Conservation (phyloP, 2,888 invertebrate species). For the Schizotus pectinicornis region DNA sequence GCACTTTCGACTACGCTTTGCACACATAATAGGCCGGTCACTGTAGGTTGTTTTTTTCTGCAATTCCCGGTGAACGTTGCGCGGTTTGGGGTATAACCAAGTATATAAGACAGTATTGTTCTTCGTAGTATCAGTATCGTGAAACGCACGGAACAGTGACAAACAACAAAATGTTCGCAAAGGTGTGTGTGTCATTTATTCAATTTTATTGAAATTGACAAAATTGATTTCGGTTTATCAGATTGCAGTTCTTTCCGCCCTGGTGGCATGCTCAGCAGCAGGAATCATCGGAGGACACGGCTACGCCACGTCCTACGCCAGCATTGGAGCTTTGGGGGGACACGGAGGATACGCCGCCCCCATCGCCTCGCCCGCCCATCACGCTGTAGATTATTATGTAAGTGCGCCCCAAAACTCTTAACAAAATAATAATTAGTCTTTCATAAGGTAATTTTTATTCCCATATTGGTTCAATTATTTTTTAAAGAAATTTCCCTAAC, state of each 20-base stretch:
- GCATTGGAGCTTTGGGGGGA: conserved; percentile 42
- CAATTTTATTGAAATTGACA: neutral
- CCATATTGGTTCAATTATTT: no score
- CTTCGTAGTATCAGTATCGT: conserved; percentile 40
- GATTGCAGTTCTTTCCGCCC: conserved; percentile 52
- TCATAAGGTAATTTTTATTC: no score
- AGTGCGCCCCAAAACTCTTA: conserved; percentile 1
- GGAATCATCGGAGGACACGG: conserved; percentile 59
- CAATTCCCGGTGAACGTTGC: conserved; percentile 49
- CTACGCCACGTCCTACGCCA: conserved; percentile 49
- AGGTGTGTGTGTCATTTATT: conserved; percentile 42
- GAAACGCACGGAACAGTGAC: conserved; percentile 33
- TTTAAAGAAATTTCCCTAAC: no score
- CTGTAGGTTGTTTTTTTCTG: conserved; percentile 41
- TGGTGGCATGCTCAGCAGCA: conserved; percentile 58
- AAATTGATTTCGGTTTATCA: conserved; percentile 15
- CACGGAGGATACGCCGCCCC: conserved; percentile 52
- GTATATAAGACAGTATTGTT: conserved; percentile 45
- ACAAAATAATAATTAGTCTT: neutral
- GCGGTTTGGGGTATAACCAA: conserved; percentile 36
- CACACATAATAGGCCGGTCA: conserved; percentile 45
- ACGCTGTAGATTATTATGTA: conserved; percentile 30
- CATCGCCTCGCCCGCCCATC: conserved; percentile 43
- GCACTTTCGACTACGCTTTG: conserved; percentile 48
- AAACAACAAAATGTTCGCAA: conserved; percentile 42